Conservation (phyloP, 1,140 invertebrate species). For the Drosophila dunni region DNA sequence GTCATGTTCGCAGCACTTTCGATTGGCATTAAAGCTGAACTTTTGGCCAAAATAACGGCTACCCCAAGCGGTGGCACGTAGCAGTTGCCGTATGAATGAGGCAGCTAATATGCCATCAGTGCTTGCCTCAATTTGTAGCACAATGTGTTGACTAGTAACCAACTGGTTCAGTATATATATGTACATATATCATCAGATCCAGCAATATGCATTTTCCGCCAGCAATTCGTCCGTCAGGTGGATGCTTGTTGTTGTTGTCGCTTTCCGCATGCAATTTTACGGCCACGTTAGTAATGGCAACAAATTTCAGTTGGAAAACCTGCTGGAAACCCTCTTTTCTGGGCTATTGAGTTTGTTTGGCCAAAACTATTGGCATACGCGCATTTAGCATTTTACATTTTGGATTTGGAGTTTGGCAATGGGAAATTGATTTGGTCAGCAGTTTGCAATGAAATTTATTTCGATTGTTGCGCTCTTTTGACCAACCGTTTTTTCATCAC, state of each 20-base stretch:
- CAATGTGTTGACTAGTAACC: slow-evolving; percentile 24
- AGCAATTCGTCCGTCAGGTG: slow-evolving; percentile 42
- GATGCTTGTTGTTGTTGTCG: slow-evolving; percentile 48
- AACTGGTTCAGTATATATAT: background rate
- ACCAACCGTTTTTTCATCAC: background rate
- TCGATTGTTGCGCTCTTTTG: slow-evolving; percentile 1
- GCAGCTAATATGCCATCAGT: slow-evolving; percentile 28
- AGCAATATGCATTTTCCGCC: slow-evolving; percentile 43
- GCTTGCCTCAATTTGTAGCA: slow-evolving; percentile 27
- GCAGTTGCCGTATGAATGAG: slow-evolving; percentile 18
- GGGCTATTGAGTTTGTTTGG: background rate
- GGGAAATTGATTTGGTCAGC: slow-evolving; percentile 70
- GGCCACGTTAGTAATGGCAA: slow-evolving; percentile 62
- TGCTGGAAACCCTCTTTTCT: background rate
- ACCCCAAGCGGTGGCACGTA: slow-evolving; percentile 11
- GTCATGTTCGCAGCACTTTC: background rate
- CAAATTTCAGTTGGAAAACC: slow-evolving; percentile 34
- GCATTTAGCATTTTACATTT: slow-evolving; percentile 59
- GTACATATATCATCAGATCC: slow-evolving; percentile 5
- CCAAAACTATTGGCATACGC: slow-evolving; percentile 22
- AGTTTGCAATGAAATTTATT: slow-evolving; percentile 45
- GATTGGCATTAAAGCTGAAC: slow-evolving; percentile 22
- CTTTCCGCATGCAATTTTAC: slow-evolving; percentile 69
- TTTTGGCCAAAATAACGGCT: slow-evolving; percentile 6
- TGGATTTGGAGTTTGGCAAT: slow-evolving; percentile 39